Conservation (phyloP, 2,888 invertebrate genomes). For the Drosophila setosimentum region DNA sequence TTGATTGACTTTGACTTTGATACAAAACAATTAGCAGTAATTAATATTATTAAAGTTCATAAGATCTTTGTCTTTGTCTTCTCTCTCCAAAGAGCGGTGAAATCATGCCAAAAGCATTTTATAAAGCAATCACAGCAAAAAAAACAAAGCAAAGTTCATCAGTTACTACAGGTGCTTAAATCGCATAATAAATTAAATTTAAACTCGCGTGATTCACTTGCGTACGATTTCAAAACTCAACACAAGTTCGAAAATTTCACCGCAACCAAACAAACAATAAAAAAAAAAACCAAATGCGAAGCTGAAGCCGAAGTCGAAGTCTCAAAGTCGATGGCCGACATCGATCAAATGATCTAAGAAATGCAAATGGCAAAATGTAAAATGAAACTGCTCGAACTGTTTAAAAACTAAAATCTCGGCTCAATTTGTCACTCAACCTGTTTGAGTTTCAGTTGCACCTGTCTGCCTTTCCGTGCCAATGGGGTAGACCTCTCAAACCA, state of each 20-base stretch:
- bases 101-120: conserved; percentile 69
- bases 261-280: conserved; percentile 28
- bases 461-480: conserved; percentile 23
- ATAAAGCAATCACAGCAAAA: conserved; percentile 43
- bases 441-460: conserved; percentile 32
- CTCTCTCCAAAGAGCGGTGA: conserved; percentile 42
- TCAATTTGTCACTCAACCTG: conserved; percentile 72
- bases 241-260: conserved; percentile 52
- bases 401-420: conserved; percentile 36
- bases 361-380: conserved; percentile 60
- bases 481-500: conserved; percentile 56
- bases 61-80: conserved; percentile 26
- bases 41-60: conserved; percentile 31
- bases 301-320: conserved; percentile 15
- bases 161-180: conserved; percentile 60
- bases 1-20: conserved; percentile 37
- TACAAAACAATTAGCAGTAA: conserved; percentile 36
- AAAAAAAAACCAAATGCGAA: conserved; percentile 23
- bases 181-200: conserved; percentile 72
- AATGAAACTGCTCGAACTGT: conserved; percentile 35
- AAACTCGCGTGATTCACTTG: conserved; percentile 57
- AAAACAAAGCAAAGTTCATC: conserved; percentile 30
- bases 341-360: conserved; percentile 65
- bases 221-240: conserved; percentile 46
- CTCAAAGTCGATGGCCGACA: conserved; percentile 7